Conservation (phyloP, 2,113 vertebrate species). For the Murina feae region DNA sequence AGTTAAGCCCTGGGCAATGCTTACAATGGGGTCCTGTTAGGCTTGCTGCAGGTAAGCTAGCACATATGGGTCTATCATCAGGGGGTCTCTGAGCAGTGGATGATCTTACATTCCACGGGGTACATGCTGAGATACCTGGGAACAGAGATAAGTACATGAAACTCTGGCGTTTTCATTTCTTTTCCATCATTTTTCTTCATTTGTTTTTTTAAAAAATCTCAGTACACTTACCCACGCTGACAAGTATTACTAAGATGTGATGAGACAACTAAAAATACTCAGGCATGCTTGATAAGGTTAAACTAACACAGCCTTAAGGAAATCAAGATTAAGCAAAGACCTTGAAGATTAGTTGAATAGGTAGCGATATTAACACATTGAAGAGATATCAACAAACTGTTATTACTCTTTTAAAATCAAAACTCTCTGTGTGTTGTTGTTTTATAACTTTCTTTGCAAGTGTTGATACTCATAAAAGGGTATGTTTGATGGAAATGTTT, state of each 20-base stretch:
- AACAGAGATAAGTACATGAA: background rate
- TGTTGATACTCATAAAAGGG: background rate
- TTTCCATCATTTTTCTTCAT: background rate
- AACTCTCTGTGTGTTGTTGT: background rate
- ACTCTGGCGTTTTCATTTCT: background rate
- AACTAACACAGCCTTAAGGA: background rate
- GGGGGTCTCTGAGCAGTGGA: background rate
- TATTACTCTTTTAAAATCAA: background rate
- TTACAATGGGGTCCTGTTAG: background rate
- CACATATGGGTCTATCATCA: background rate
- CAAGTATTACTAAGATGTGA: background rate
- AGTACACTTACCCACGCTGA: background rate
- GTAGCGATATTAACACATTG: background rate
- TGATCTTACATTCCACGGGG: background rate
- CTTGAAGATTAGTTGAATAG: background rate
- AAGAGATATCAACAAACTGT: background rate
- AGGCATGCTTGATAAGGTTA: background rate
- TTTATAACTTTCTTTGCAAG: slow-evolving; percentile 32
- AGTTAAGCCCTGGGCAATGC: background rate
- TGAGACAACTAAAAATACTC: background rate
- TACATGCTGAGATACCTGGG: background rate
- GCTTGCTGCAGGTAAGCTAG: fast-evolving
- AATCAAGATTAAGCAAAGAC: background rate
- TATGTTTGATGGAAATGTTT: background rate
- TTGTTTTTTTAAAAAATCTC: background rate